A percentile compares a stretch with the other conserved stretches of the same genome.
phyloP scores from a whole-genome alignment of 2,113 vertebrate species.

The Embiotoca jacksoni region DNA sequence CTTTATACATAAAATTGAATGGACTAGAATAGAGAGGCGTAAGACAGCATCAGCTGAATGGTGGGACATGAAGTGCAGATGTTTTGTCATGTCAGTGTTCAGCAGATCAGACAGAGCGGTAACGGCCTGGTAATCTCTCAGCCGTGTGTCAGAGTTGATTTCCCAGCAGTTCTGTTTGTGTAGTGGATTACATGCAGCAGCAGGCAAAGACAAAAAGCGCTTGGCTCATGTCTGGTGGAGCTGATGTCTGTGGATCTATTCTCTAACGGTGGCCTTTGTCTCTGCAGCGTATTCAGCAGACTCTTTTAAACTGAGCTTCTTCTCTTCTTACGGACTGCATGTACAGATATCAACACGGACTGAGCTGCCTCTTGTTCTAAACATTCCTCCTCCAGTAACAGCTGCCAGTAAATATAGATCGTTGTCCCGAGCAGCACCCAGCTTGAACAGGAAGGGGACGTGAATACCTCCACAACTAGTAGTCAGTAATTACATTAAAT shows the following conservation, averaged over 20 bases:
- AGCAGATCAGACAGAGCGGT: not conserved
- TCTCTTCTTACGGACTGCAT: no score
- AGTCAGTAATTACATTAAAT: no score
- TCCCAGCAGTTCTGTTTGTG: constrained; percentile 73
- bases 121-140: constrained; percentile 43
- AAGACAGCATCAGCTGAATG: no score
- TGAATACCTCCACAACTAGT: no score
- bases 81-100: not conserved
- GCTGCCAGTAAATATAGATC: no score
- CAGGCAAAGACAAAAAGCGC: constrained; percentile 21
- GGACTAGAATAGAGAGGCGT: no score
- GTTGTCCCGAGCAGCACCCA: no score
- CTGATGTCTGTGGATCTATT: constrained; percentile 31
- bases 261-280: constrained; percentile 8
- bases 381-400: no score
- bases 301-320: not conserved
- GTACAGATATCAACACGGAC: not conserved
- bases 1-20: no score
- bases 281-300: constrained; percentile 5
- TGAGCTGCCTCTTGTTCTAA: no score
- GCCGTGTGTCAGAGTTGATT: constrained; percentile 46
- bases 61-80: no score
- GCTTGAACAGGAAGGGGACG: no score
- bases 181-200: constrained; percentile 31
- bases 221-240: constrained; percentile 24